Evolutionary conservation across 2,888 invertebrate species (phyloP).

Genomic region (Apocheima hispidaria): DNA sequence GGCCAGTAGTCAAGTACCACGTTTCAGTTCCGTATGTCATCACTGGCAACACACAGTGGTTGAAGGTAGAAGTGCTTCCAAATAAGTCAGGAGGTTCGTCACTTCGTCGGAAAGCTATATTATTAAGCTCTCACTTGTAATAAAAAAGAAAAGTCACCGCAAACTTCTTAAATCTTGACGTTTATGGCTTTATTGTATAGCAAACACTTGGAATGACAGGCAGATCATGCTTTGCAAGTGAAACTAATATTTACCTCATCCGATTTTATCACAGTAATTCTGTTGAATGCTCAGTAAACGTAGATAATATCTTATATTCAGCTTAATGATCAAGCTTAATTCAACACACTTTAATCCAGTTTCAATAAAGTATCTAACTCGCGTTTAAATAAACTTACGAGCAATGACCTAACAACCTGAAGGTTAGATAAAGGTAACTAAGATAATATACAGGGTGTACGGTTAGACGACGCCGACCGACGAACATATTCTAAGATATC

Average conservation of each 20-base stretch:
- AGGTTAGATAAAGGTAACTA: no score
- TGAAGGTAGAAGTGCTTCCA: no score
- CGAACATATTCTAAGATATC: no score
- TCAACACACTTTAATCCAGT: not conserved
- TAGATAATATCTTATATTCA: slow-evolving; percentile 6
- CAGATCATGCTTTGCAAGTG: slow-evolving; percentile 25
- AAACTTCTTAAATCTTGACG: not conserved
- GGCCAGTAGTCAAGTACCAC: no score
- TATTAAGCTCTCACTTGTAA: not conserved
- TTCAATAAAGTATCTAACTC: not conserved
- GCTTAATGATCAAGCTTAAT: not conserved
- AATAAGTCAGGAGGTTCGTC: no score
- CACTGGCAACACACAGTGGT: no score
- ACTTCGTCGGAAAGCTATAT: no score
- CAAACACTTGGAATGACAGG: slow-evolving; percentile 28
- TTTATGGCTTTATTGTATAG: slow-evolving; percentile 8
- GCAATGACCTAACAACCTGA: no score
- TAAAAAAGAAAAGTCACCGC: not conserved
- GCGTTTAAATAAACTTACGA: not conserved
- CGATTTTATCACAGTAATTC: slow-evolving; percentile 24
- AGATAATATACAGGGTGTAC: no score
- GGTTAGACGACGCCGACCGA: no score
- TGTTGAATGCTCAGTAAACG: slow-evolving; percentile 15
- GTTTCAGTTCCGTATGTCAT: no score
- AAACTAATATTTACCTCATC: slow-evolving; percentile 33